Evolutionary conservation across 2,888 invertebrate species (phyloP), one percentile per base, ranked within the genome.

Genomic region (Druceiella hillmani): DNA sequence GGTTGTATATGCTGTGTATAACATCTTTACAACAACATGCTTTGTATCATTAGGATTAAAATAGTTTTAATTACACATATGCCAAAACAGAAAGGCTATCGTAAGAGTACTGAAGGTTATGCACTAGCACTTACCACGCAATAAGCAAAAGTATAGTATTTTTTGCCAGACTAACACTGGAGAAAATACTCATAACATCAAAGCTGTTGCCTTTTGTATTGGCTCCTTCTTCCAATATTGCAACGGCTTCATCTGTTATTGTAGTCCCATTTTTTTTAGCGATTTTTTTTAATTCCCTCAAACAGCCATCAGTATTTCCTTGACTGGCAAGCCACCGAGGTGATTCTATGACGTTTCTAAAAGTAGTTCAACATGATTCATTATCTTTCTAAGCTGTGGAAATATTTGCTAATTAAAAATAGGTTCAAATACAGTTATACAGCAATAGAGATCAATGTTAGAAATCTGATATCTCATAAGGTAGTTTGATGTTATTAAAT

Each of bases 261-360:
- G 52, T 53, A 24, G 58, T 66, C 3, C 64, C 62, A 53, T 76
- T 76, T 22, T 62, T 55, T 54, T 58, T 61, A 24, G 74, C 72
- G 39, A 76, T 74, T 53, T 60, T 62, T 49, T 62, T 57, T 46
- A 76, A 57, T 50, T 67, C 65, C 17, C 53, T 56, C 35, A 69
- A 51, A 38, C 72, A 68, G 44, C 61, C 58, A 40, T 56, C 55
- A 32, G 61, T 62, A 37, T 67, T 62, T 10, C 66, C 66, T 49
- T 63, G 62, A 48, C 65, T 66, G 50, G 68, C 64, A 47, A 76
- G 58, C 75, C 75, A 75, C 44, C 75, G 59, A 10, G 75, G 75
- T 17, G 75, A 75, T 57, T 76, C 75, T 43, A 75, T 69, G 55
- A 74, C 61, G 50, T 62, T 66, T 47, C 74, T 75, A 42, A 36